Conservation (phyloP, 2,797 vertebrate genomes). For the Lithobates pipiens region DNA sequence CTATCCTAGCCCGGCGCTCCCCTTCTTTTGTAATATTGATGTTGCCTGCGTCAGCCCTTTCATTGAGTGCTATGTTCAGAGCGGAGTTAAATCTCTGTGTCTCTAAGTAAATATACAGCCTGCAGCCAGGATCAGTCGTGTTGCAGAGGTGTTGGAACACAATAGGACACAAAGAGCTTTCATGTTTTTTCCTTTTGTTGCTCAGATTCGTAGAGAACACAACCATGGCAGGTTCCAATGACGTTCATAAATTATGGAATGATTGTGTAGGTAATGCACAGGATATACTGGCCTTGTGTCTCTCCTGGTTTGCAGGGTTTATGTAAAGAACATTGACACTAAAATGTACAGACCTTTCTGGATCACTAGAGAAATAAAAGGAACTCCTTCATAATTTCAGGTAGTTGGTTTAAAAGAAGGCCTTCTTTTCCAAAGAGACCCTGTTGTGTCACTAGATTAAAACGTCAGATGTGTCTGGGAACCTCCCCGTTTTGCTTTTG, state of each 20-base stretch:
- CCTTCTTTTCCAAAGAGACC: too few species aligned
- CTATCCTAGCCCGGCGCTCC: rapidly evolving
- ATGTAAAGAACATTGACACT: neutral
- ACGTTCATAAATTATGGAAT: neutral
- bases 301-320: neutral
- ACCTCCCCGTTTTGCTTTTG: too few species aligned
- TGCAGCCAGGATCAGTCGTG: neutral
- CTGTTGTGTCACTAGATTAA: too few species aligned
- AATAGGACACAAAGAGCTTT: neutral
- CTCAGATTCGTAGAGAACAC: neutral
- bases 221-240: neutral
- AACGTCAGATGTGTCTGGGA: too few species aligned
- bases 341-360: neutral
- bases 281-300: neutral
- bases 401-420: too few species aligned
- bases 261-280: neutral
- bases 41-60: neutral
- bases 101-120: neutral
- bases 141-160: constrained; percentile 4
- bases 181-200: neutral
- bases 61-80: constrained; percentile 10
- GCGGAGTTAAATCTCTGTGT: neutral
- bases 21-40: neutral
- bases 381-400: too few species aligned
- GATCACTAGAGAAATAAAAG: neutral